Conservation (phyloP, 2,797 vertebrate genomes). For the Oreortyx pictus region DNA sequence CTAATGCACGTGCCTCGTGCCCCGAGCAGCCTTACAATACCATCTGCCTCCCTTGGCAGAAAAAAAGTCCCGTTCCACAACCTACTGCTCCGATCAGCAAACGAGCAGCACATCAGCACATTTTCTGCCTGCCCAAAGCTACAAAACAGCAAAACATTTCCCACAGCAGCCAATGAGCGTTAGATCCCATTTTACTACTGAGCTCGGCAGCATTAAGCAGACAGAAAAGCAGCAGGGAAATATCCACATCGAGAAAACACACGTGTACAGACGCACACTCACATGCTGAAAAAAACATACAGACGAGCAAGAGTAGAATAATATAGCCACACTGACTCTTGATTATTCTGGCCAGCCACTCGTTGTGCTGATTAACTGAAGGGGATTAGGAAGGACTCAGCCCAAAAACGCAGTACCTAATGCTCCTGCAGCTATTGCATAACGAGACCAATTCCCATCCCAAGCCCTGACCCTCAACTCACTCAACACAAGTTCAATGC, state of each 20-base stretch:
- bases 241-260: not conserved
- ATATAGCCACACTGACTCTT: not conserved
- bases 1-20: accelerated
- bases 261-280: not conserved
- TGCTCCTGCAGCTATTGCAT: constrained; percentile 62
- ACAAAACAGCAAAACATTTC: constrained; percentile 19
- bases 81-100: not conserved
- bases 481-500: constrained; percentile 49
- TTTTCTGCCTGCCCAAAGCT: constrained; percentile 35
- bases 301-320: not conserved
- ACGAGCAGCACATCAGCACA: constrained; percentile 43
- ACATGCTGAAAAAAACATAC: not conserved
- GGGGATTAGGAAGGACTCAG: constrained; percentile 44
- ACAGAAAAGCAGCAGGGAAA: not conserved
- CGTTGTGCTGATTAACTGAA: constrained; percentile 42
- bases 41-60: not conserved
- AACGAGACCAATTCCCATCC: not conserved
- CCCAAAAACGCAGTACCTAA: constrained; percentile 47
- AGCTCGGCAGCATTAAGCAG: not conserved
- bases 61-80: constrained; percentile 45
- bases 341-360: constrained; percentile 20
- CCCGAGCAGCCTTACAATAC: not conserved
- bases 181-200: not conserved
- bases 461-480: constrained; percentile 37
- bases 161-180: not conserved